Conservation (phyloP, 1,140 invertebrate genomes). For the Conopomorpha cramerella region DNA sequence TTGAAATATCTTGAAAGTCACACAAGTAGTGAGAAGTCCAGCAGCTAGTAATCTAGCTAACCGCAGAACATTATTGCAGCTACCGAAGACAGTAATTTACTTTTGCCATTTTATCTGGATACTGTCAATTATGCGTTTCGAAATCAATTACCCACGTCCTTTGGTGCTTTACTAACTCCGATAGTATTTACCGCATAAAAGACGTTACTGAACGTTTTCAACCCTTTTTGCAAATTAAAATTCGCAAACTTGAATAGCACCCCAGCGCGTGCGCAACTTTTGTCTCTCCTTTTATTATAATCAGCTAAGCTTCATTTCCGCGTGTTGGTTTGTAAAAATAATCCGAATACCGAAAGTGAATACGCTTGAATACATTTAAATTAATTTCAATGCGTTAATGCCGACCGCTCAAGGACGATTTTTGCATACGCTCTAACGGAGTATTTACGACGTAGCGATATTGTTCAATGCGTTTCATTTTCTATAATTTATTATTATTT, state of each 20-base stretch:
- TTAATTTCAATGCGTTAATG: slow-evolving; percentile 26
- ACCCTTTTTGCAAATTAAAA: neutral
- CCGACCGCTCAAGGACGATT: slow-evolving; percentile 33
- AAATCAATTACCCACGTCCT: no score
- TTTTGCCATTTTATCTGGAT: no score
- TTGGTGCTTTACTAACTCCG: no score
- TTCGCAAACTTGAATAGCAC: no score
- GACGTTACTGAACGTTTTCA: neutral
- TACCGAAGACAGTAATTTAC: no score
- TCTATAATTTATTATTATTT: neutral
- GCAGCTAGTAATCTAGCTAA: no score
- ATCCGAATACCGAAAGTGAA: slow-evolving; percentile 25
- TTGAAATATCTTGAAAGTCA: no score
- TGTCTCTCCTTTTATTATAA: neutral
- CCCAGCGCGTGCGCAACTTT: no score
- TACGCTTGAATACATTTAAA: slow-evolving; percentile 37
- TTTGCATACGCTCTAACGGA: slow-evolving; percentile 29
- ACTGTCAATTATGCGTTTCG: no score
- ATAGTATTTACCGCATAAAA: no score
- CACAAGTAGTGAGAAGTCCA: no score
- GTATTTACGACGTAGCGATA: slow-evolving; percentile 9
- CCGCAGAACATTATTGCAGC: no score
- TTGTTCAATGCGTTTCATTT: slow-evolving; percentile 1
- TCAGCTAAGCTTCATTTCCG: neutral
- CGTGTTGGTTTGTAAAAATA: slow-evolving; percentile 22